Conservation (phyloP, 2,888 invertebrate species). For the Cataglyphis albicans region DNA sequence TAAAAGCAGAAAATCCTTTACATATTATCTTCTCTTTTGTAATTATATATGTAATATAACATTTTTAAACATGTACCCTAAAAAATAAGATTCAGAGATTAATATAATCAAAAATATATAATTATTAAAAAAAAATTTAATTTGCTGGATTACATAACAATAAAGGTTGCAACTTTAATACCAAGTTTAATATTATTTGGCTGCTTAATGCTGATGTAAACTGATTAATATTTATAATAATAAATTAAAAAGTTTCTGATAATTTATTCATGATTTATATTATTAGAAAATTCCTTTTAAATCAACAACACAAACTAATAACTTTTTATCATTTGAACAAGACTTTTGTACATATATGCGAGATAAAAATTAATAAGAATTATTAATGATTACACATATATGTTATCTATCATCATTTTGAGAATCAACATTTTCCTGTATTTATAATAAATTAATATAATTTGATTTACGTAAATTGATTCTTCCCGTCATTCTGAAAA, state of each 20-base stretch:
- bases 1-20: slow-evolving; percentile 75
- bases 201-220: not conserved
- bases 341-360: not conserved
- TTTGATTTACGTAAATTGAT: not conserved
- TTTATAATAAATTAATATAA: too few species aligned
- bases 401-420: too few species aligned
- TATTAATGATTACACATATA: not conserved
- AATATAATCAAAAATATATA: not conserved
- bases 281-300: slow-evolving; percentile 2
- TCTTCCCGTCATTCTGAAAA: not conserved
- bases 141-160: not conserved
- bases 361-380: too few species aligned
- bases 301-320: not conserved
- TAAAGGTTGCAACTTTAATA: not conserved
- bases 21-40: not conserved
- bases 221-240: not conserved
- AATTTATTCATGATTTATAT: not conserved
- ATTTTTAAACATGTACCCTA: slow-evolving; percentile 98
- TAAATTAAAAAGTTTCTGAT: not conserved
- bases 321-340: not conserved
- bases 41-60: slow-evolving; percentile 87
- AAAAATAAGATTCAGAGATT: slow-evolving; percentile 75
- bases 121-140: not conserved
- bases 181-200: not conserved
- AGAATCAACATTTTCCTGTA: too few species aligned